These are phyloP conservation scores for Leucoma salicis DNA, from an alignment of 2,888 invertebrate genomes.

Conservation along the genomic window DNA sequence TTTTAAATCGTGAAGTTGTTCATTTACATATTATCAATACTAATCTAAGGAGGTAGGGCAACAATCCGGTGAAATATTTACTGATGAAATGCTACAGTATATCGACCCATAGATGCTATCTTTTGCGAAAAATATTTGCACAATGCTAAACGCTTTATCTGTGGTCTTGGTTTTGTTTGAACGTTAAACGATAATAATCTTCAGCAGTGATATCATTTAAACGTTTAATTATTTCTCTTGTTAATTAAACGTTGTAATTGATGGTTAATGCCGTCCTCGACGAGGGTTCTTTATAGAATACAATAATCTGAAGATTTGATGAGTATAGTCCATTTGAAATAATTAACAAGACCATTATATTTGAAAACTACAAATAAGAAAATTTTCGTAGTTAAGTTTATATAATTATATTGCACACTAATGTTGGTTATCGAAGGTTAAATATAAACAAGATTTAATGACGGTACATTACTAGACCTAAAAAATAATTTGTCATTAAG, in stretches of 20 bases:
- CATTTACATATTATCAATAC: slow-evolving; percentile 76
- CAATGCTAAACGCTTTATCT: slow-evolving; percentile 31
- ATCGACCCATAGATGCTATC: slow-evolving; percentile 51
- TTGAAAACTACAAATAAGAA: too few species aligned
- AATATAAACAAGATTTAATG: too few species aligned
- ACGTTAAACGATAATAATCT: slow-evolving; percentile 4
- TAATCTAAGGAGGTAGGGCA: slow-evolving; percentile 69
- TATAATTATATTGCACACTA: too few species aligned
- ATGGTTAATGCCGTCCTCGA: too few species aligned
- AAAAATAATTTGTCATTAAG: too few species aligned
- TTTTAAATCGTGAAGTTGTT: slow-evolving; percentile 64
- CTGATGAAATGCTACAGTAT: slow-evolving; percentile 67
- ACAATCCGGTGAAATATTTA: slow-evolving; percentile 72
- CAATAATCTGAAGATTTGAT: too few species aligned
- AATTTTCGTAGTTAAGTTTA: too few species aligned
- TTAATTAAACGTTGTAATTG: neutral
- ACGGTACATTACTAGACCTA: too few species aligned
- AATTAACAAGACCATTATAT: too few species aligned
- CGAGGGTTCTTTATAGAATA: too few species aligned
- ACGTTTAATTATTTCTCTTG: neutral
- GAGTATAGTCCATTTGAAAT: too few species aligned
- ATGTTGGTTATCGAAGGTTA: too few species aligned
- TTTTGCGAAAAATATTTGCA: slow-evolving; percentile 33
- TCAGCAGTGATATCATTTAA: neutral
- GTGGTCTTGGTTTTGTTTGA: slow-evolving; percentile 1